Base-by-base conservation (phyloP, 2,113 vertebrate genomes). In the Meriones unguiculatus region DNA sequence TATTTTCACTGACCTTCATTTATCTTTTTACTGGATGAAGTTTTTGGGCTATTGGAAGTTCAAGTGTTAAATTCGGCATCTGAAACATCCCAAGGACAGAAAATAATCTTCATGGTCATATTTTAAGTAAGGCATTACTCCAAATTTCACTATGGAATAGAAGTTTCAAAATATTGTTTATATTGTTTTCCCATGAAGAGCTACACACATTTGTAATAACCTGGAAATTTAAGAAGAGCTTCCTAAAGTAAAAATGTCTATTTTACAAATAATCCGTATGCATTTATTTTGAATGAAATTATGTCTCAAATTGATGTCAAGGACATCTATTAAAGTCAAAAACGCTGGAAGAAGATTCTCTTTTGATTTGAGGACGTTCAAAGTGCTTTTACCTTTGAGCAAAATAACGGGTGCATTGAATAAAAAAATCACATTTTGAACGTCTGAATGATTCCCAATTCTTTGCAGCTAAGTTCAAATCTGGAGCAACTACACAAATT, bases 371-470 rank as follows among this genome's bases (percentile, higher is more conserved):
- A 96, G 57, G 84, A 95, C 96, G 86, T 98, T 98, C 96, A 98
- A 97, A 98, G 92, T 88, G 28, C 94, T 98, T 98, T 98, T 97
- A 97, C 96, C 96, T 98, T 98, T 98, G 85, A 98, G 97, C 77
- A 96, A 98, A 98, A 98, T 97, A 70, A 92, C 94, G 95, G 82
- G 59, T 32, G 22, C 97, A 95, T 28, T 97, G 97, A 98, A 98
- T 98, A 91, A 98, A 46, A 46, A 98, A 98, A 98, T 38, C 93
- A 96, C 13, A 92, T 95, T 97, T 97, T 97, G 80, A 95, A 59
- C n/a, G 12, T 78, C 67, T 87, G 92, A 93, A 89, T 92, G 65
- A 97, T 89, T 87, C 52, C 80, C 77, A 96, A 96, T 97, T 92
- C 72, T 98, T 97, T 97, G 87, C 96, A 97, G 93, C 86, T 90